Percentiles rank a stretch among this genome's conserved stretches.
These are phyloP conservation scores for Tapera naevia DNA, from an alignment of 2,797 vertebrate species.

Conservation along the genomic window DNA sequence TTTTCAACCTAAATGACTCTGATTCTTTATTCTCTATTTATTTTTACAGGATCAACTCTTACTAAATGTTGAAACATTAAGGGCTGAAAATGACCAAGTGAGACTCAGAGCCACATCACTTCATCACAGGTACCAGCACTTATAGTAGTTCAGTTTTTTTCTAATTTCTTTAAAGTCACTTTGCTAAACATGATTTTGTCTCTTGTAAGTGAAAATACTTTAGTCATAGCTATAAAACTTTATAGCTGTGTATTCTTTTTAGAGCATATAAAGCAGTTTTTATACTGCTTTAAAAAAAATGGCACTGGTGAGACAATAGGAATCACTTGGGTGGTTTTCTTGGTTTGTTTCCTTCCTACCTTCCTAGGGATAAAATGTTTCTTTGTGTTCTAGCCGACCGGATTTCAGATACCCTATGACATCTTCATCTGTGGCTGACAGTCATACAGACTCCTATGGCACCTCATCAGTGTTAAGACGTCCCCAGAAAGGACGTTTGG, in stretches of 20 bases:
- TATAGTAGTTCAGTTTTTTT: neutral
- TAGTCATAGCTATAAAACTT: neutral
- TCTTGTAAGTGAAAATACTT: neutral
- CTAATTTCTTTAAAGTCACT: neutral
- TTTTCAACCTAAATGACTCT: no score
- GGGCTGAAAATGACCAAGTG: slow-evolving; percentile 88
- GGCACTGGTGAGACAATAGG: neutral
- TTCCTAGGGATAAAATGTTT: neutral
- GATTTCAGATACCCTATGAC: slow-evolving; percentile 92
- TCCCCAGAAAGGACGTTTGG: slow-evolving; percentile 91
- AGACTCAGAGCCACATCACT: slow-evolving; percentile 87
- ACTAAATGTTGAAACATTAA: slow-evolving; percentile 89
- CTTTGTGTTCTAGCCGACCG: slow-evolving; percentile 76
- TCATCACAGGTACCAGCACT: slow-evolving; percentile 83
- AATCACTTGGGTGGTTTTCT: neutral
- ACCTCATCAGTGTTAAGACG: slow-evolving; percentile 87
- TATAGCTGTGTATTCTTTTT: neutral
- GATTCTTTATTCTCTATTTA: neutral
- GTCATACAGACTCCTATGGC: slow-evolving; percentile 83
- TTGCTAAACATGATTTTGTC: neutral
- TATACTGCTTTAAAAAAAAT: neutral
- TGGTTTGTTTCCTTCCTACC: neutral
- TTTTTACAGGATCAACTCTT: slow-evolving; percentile 88
- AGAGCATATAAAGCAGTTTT: neutral
- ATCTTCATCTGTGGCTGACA: slow-evolving; percentile 85